These are phyloP conservation scores for Bombus pascuorum DNA, from an alignment of 1,140 invertebrate genomes.

Conservation along the genomic window DNA sequence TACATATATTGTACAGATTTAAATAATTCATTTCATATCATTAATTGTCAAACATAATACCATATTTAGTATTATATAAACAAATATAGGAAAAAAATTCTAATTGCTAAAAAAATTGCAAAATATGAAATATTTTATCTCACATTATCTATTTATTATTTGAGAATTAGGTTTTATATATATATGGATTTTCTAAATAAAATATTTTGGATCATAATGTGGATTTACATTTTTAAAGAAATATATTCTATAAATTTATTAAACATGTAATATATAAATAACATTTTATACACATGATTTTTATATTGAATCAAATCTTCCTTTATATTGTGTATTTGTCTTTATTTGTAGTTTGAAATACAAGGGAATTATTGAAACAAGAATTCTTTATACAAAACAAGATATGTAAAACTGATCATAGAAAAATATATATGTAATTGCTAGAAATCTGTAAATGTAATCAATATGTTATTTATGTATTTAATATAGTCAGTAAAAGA, in stretches of 20 bases:
- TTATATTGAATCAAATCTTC: neutral
- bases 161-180: neutral
- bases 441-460: constrained; percentile 5
- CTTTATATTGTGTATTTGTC: neutral
- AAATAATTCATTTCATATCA: neutral
- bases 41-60: neutral
- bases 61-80: neutral
- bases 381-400: constrained; percentile 22
- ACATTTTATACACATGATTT: neutral
- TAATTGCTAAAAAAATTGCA: neutral
- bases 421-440: constrained; percentile 26
- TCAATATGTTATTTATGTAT: constrained; percentile 3
- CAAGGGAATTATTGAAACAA: neutral
- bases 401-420: constrained; percentile 13
- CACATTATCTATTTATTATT: neutral
- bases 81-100: neutral
- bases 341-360: constrained; percentile 5
- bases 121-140: neutral
- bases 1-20: neutral
- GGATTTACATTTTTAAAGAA: neutral
- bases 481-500: constrained; percentile 10
- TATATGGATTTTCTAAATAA: neutral
- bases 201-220: constrained; percentile 1
- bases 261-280: neutral
- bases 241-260: constrained; percentile 7